Evolutionary conservation across 2,888 invertebrate genomes (phyloP), one percentile per base, ranked within the genome.

Genomic region (Ryuthela nishihirai): DNA sequence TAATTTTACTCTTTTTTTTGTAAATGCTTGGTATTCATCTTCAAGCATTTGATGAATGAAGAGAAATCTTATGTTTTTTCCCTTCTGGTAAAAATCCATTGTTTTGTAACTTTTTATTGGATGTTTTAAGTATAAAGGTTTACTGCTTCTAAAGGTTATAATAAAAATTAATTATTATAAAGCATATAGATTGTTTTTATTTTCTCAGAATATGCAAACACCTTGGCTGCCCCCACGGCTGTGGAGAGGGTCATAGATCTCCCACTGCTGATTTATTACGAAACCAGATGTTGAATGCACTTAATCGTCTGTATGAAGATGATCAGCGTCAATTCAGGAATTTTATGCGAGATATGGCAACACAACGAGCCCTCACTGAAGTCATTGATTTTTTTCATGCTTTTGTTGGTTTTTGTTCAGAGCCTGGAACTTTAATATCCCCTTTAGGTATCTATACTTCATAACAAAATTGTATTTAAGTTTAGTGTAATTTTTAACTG

Each of bases 221-320:
- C 68, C 78, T 99, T 24, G 98, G 98, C 0, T 99, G 99, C 73
- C 88, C 88, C 0, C 90, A 97, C 74, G 95, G 94, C 1, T 99
- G 98, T 72, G 90, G 90, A 43, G 84, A 88, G 35, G 81, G 83
- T 32, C 78, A 81, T 68, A 78, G 91, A 46, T 59, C 59, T 15
- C 88, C 91, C 0, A 90, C 90, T 48, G 92, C 92, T 0, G 93
- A 94, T 73, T 88, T 89, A 68, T 79, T 97, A 7, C 82, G 98
- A 7, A 87, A 88, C 0, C 93, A 94, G 72, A 88, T 88, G 46
- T 85, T 87, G 69, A 83, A 82, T 69, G 83, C 88, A 38, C 77
- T 98, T 0, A 80, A 82, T 1, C 83, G 88, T 38, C 78, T 93
- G 62, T 82, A 91, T 62, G 82, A 87, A 4, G 81, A 82, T 15